Base-by-base conservation (phyloP, 1,140 invertebrate species). In the Lepidurus couesii region DNA sequence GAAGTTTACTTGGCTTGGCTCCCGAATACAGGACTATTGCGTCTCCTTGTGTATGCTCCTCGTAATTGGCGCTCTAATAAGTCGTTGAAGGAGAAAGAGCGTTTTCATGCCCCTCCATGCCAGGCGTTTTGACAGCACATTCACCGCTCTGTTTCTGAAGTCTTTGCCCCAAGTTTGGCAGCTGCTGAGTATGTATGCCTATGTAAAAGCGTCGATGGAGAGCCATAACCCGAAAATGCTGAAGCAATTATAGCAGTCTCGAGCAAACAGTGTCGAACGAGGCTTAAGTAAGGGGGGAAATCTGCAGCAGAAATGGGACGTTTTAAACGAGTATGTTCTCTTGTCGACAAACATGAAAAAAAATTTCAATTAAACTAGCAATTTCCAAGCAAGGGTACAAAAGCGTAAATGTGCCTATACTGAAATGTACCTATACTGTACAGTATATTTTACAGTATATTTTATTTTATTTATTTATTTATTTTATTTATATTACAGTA, bases 41-140 rank as follows among this genome's bases (percentile, higher is more conserved):
- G 5, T 65, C 13, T 65, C 53, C 21, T 65, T 65, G 53, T 65
- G 53, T 65, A 65, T 65, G 53, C 53, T 5, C 53, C 13, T 0
- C 8, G 53, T n/a, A 65, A 65, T 65, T 65, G 16, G 53, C 53
- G 53, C 53, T 65, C 53, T 65, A 21, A 65, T 65, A 65, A 65
- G 8, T 21, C 13, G 53, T 65, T 65, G 0, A 13, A 65, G 9
- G n/a, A 34, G 26, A 34, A 34, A 4, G 1, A 34, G 34, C 3
- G 34, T 21, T 21, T 65, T 65, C 53, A 65, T 65, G 10, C 53
- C 16, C 53, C 9, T 13, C 53, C 2, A 21, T 65, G 53, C 3
- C 53, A 21, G 53, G 13, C 53, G 53, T 65, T 65, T 65, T 65
- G 53, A 65, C 53, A 65, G 53, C 53, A 65, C 16, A 65, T 21